A percentile compares a stretch with the other conserved stretches of the same genome.
These are phyloP conservation scores for Scaptomyza caliginosa DNA, from an alignment of 2,888 invertebrate species.

Conservation along the genomic window DNA sequence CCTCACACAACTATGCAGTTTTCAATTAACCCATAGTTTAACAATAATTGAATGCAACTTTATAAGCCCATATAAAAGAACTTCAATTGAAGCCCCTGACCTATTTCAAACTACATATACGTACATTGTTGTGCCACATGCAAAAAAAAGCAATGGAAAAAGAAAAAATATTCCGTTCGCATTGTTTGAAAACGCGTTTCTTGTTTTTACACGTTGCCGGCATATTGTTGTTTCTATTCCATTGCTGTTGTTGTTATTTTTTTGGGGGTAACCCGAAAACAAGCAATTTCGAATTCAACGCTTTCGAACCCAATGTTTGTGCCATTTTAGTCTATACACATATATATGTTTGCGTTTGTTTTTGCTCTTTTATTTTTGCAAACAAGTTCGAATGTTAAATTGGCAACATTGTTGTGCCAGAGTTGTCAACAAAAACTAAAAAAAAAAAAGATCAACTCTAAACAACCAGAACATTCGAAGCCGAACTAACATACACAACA, in stretches of 20 bases:
- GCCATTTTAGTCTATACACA: not conserved
- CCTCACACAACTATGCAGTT: not conserved
- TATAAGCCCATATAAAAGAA: conserved; percentile 5
- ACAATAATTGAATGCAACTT: not conserved
- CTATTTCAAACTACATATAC: conserved; percentile 33
- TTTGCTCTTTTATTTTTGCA: not conserved
- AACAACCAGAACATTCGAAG: not conserved
- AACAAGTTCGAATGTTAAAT: conserved; percentile 49
- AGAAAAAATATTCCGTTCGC: conserved; percentile 10
- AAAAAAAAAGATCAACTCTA: too few relatives aligned
- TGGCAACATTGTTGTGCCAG: conserved; percentile 32
- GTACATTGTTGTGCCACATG: conserved; percentile 19
- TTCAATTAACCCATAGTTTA: conserved; percentile 30
- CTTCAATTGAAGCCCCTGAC: conserved; percentile 40
- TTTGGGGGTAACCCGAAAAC: conserved; percentile 50
- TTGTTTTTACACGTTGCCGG: conserved; percentile 26
- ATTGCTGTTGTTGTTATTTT: conserved; percentile 24
- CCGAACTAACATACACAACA: conserved; percentile 24
- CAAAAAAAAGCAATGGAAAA: conserved; percentile 15
- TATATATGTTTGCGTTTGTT: not conserved
- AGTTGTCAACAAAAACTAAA: not conserved
- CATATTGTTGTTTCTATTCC: conserved; percentile 21
- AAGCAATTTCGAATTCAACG: conserved; percentile 53
- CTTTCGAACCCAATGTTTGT: conserved; percentile 1
- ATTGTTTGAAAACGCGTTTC: conserved; percentile 29